A percentile compares a stretch with the other conserved stretches of the same genome.
phyloP scores from a whole-genome alignment of 2,888 invertebrate genomes.

The Stratiomys singularior region DNA sequence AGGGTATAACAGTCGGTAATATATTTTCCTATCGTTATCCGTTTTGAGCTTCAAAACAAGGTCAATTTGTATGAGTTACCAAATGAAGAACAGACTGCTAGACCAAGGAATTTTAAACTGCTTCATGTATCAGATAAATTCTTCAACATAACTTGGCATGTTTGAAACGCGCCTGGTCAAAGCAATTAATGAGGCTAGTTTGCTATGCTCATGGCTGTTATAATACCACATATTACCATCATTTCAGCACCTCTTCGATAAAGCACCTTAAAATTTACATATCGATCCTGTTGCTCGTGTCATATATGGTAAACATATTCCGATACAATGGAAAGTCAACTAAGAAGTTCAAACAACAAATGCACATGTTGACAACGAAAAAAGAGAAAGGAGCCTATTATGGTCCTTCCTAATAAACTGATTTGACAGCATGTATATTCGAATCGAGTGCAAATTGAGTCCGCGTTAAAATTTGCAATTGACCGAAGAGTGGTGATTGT shows the following conservation, averaged over 20 bases:
- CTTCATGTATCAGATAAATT: not conserved
- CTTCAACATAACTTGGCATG: conserved; percentile 32
- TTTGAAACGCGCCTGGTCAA: conserved; percentile 20
- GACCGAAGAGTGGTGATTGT: conserved; percentile 35
- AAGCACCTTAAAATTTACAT: conserved; percentile 30
- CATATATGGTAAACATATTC: conserved; percentile 9
- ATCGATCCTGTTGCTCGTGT: not conserved
- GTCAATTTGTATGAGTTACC: too few relatives aligned
- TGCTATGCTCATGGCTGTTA: conserved; percentile 18
- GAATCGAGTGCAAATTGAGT: conserved; percentile 37
- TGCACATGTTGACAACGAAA: conserved; percentile 36
- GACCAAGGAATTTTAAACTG: too few relatives aligned
- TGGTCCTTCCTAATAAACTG: conserved; percentile 47
- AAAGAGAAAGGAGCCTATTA: conserved; percentile 46
- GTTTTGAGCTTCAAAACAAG: too few relatives aligned
- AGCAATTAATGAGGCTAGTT: conserved; percentile 42
- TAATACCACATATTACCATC: conserved; percentile 18
- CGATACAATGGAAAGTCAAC: conserved; percentile 39
- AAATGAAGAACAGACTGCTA: too few relatives aligned
- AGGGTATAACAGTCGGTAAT: too few relatives aligned
- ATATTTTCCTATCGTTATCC: too few relatives aligned
- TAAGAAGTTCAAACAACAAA: conserved; percentile 13
- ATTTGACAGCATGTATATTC: conserved; percentile 32
- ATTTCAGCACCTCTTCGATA: not conserved
- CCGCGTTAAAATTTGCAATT: conserved; percentile 29